phyloP scores from a whole-genome alignment of 2,113 vertebrate species.

The Stomatorhinus ivindoensis region DNA sequence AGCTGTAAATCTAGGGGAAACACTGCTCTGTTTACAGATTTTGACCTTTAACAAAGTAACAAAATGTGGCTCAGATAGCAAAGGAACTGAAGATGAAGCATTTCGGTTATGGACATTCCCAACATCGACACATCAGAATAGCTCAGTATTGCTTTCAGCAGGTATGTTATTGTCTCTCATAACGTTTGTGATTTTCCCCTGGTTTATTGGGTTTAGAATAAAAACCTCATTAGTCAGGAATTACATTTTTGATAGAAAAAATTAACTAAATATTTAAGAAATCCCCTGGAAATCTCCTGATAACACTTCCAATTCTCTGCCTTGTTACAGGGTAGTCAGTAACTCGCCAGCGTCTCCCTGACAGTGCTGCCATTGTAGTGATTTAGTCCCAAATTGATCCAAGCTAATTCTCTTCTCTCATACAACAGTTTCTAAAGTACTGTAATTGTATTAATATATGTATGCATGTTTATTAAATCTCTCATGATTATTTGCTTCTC shows the following conservation, averaged over 20 bases:
- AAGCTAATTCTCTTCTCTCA: neutral
- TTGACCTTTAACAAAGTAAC: neutral
- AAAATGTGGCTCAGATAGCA: neutral
- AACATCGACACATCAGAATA: too few relatives aligned
- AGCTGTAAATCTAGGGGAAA: too few relatives aligned
- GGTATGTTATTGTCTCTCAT: too few relatives aligned
- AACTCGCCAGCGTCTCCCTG: too few relatives aligned
- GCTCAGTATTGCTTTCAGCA: too few relatives aligned
- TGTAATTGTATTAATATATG: neutral
- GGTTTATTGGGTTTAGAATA: neutral
- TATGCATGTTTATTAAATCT: neutral
- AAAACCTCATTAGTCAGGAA: too few relatives aligned
- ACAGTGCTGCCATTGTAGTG: neutral
- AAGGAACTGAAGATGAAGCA: too few relatives aligned
- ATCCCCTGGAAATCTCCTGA: neutral
- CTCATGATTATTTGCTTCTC: neutral
- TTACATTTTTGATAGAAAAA: neutral
- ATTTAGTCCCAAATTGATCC: neutral
- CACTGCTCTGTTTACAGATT: neutral
- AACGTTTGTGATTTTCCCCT: too few relatives aligned
- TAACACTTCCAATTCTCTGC: neutral
- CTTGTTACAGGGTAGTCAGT: neutral
- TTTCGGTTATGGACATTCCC: neutral
- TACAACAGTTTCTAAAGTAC: neutral
- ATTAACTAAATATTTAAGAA: neutral